These are phyloP conservation scores for Solenodon paradoxus DNA, from an alignment of 2,113 vertebrate species.

Conservation along the genomic window DNA sequence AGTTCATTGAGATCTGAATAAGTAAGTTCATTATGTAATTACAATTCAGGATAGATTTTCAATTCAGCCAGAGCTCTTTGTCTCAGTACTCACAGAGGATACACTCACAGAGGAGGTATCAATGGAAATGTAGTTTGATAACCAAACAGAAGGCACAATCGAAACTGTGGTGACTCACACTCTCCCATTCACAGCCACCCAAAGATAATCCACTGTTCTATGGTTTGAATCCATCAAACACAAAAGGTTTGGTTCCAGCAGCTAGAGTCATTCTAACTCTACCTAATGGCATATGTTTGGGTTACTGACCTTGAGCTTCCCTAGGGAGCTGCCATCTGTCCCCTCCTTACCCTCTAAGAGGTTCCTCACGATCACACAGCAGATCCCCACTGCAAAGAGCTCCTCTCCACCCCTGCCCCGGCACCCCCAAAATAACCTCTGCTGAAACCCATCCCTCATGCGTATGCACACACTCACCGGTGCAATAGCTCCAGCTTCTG, in stretches of 20 bases:
- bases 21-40: not conserved
- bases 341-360: not conserved
- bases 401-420: not conserved
- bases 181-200: not conserved
- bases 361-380: not conserved
- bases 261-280: not conserved
- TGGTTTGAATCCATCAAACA: not conserved
- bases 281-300: not conserved
- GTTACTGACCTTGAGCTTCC: not conserved
- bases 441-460: not conserved
- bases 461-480: not conserved
- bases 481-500: not conserved
- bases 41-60: not conserved
- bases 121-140: not conserved
- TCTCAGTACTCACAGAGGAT: not conserved
- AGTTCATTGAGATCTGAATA: not conserved
- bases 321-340: not conserved
- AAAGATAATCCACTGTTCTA: not conserved
- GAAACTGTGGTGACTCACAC: not conserved
- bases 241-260: not conserved
- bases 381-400: not conserved
- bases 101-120: not conserved
- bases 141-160: not conserved
- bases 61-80: not conserved
- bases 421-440: not conserved